These are phyloP conservation scores for Sisor rabdophorus DNA, from an alignment of 2,113 vertebrate genomes.

Conservation along the genomic window DNA sequence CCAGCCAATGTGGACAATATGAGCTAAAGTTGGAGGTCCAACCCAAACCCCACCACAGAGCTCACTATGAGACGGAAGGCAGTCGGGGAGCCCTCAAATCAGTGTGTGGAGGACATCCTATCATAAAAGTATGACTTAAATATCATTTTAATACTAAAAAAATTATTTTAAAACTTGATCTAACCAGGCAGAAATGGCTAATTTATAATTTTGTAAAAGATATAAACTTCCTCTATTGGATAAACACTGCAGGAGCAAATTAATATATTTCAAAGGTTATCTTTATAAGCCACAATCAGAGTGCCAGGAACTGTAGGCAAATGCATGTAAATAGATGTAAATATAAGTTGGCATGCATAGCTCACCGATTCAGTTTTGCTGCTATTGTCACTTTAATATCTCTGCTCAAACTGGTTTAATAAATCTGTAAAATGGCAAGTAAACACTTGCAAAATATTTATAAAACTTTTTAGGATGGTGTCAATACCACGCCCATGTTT, in stretches of 20 bases:
- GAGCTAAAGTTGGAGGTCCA: conserved; percentile 92
- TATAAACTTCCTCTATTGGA: conserved; percentile 14
- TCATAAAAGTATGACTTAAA: conserved; percentile 78
- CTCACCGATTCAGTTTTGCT: conserved; percentile 5
- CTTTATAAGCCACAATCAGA: conserved; percentile 4
- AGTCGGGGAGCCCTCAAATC: conserved; percentile 93
- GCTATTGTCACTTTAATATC: neutral
- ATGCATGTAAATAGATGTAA: conserved; percentile 34
- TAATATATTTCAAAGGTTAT: conserved; percentile 8
- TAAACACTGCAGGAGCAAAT: neutral
- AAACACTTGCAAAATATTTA: neutral
- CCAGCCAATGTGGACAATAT: conserved; percentile 81
- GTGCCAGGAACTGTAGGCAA: conserved; percentile 23
- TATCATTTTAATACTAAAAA: neutral
- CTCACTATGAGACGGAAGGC: conserved; percentile 97
- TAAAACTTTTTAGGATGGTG: neutral
- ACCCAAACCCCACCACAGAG: conserved; percentile 89
- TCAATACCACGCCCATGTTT: neutral
- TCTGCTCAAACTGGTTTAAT: neutral
- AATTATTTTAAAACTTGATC: neutral
- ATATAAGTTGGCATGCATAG: neutral
- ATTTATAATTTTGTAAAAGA: neutral
- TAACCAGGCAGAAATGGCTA: neutral
- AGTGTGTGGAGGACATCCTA: conserved; percentile 81
- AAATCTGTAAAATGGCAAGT: neutral